Conservation (phyloP, 2,888 invertebrate species). For the Drosophila villosipedis region DNA sequence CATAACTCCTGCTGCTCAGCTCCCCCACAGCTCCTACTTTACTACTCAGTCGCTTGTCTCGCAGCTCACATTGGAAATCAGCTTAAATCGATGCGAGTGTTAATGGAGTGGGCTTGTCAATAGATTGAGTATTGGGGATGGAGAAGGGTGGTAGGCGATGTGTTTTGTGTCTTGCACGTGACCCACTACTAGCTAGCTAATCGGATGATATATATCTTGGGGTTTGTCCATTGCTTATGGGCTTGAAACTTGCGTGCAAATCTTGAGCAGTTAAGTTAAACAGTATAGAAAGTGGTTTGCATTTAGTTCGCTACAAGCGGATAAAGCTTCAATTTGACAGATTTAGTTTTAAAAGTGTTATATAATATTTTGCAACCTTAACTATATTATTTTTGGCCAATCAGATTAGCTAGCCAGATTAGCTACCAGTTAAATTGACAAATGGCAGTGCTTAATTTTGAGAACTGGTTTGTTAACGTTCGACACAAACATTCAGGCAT, state of each 20-base stretch:
- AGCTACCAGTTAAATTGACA: not conserved
- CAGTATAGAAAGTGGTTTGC: conserved; percentile 3
- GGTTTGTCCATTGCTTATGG: conserved; percentile 13
- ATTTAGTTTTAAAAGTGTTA: not conserved
- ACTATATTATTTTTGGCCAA: not conserved
- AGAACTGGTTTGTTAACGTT: not conserved
- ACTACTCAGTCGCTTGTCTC: conserved; percentile 37
- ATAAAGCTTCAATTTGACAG: not conserved
- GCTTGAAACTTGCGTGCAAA: conserved; percentile 16
- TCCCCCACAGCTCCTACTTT: not conserved
- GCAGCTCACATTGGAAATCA: conserved; percentile 46
- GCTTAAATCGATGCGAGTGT: conserved; percentile 61
- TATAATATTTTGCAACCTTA: not conserved
- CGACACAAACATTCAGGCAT: conserved; percentile 1
- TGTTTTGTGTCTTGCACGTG: conserved; percentile 25
- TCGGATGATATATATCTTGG: conserved; percentile 43
- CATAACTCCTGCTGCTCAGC: conserved; percentile 3
- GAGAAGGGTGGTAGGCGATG: not conserved
- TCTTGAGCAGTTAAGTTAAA: conserved; percentile 1
- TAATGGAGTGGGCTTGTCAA: conserved; percentile 52
- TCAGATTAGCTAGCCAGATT: not conserved
- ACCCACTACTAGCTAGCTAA: conserved; percentile 30
- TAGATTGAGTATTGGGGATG: conserved; percentile 1
- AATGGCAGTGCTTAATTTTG: not conserved
- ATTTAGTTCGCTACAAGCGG: not conserved